Evolutionary conservation across 2,797 vertebrate genomes (phyloP).

Genomic region (Limnodromus scolopaceus): DNA sequence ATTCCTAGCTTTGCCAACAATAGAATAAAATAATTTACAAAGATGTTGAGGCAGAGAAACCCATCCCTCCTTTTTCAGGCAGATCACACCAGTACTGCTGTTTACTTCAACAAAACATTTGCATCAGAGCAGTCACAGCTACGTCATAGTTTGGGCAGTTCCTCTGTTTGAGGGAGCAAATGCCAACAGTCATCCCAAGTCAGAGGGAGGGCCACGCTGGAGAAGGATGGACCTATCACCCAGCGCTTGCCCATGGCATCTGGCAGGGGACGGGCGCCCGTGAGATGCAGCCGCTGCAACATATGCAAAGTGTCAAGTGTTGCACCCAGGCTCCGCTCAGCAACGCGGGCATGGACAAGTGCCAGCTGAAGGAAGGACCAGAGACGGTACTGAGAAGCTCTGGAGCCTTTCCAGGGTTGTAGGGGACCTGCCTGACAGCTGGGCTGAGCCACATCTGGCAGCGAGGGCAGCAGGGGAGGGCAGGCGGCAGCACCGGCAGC

Average conservation of each 20-base stretch:
- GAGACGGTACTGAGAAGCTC: neutral
- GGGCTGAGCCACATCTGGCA: neutral
- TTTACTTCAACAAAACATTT: neutral
- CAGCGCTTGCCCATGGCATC: fast-evolving
- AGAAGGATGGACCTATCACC: neutral
- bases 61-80: neutral
- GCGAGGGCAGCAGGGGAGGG: neutral
- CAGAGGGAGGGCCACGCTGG: neutral
- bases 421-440: neutral
- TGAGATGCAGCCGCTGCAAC: neutral
- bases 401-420: neutral
- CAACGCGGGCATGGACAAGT: fast-evolving
- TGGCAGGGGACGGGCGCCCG: neutral
- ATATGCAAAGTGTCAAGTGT: neutral
- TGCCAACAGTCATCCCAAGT: neutral
- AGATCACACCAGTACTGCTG: neutral
- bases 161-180: neutral
- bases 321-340: neutral
- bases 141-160: neutral
- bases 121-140: neutral
- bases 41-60: neutral
- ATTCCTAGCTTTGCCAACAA: neutral
- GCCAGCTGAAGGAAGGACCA: neutral
- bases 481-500: neutral
- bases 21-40: neutral